Evolutionary conservation across 2,797 vertebrate species (phyloP), one percentile per base, ranked within the genome.

Genomic region (Anabas testudineus): DNA sequence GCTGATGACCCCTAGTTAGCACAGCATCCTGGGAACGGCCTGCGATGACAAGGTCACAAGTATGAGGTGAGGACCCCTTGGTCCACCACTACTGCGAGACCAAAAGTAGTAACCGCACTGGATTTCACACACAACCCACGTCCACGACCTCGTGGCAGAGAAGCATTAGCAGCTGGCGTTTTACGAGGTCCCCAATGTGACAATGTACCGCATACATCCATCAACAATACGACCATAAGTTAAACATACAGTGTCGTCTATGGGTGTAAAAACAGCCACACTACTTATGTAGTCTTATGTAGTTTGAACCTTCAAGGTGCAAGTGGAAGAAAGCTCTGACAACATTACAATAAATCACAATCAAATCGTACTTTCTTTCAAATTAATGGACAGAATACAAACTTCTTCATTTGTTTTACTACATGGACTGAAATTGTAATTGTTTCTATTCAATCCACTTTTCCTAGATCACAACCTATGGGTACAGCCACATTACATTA

Each of bases 81-180:
- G 45, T 66, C 41, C 65, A 45, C 58, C 28, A 22, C 70, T 12
- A 51, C 66, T 13, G 53, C 63, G 61, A 56, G 60, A 78, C 64
- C 3, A 6, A 82, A 63, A 82, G 87, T 24, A 70, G 74, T 90
- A 88, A 82, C 82, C 49, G 12, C 72, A 26, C 47, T 53, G 82
- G 84, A 87, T 81, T 89, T 88, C 86, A 83, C 81, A 85, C 80
- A 62, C 78, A 75, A 61, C 63, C 62, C 80, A 66, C 49, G 8
- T 62, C 67, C 48, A 12, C 53, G 81, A 88, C 90, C 88, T 83
- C 65, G 9, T 66, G 70, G 76, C 76, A 78, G 54, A 59, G 75
- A 76, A 47, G 83, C 69, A 79, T 92, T 92, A 92, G 66, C 90
- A 87, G 90, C 88, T 91, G 89, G 78, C 21, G 28, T 79, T 90